Evolutionary conservation across 2,113 vertebrate genomes (phyloP).

Genomic region (Saccopteryx bilineata): DNA sequence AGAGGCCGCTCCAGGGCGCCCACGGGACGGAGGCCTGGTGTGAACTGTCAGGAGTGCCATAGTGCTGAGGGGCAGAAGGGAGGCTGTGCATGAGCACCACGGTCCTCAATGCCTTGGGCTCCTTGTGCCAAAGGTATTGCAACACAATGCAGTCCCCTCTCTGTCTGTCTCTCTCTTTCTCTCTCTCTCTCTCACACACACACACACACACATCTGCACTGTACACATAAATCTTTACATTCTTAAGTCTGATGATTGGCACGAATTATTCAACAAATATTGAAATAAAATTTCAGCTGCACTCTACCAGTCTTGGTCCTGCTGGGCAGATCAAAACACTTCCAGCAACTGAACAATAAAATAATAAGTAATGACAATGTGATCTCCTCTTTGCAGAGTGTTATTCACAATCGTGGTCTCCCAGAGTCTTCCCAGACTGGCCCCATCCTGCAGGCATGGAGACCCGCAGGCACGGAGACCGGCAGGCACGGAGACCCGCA

Average conservation of each 20-base stretch:
- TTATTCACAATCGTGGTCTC: neutral
- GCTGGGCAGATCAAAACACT: neutral
- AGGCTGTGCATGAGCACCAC: fast-evolving
- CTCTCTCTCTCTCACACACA: too few species aligned
- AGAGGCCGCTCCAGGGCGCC: neutral
- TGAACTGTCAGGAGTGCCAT: too few species aligned
- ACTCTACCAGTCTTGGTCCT: neutral
- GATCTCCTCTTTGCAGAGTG: neutral
- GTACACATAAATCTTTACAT: neutral
- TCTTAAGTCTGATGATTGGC: neutral
- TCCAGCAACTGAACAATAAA: neutral
- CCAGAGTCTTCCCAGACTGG: fast-evolving
- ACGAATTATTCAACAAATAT: neutral
- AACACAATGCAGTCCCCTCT: fast-evolving
- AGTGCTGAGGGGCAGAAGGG: neutral
- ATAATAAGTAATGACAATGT: fast-evolving
- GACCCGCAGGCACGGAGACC: fast-evolving
- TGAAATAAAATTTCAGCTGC: neutral
- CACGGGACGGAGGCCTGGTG: fast-evolving
- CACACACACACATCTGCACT: neutral
- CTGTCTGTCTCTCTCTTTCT: too few species aligned
- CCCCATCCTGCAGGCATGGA: neutral
- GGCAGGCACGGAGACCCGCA: too few species aligned
- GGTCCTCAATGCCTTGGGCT: neutral
- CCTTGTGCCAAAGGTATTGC: neutral